Base-by-base conservation (phyloP, 2,113 vertebrate species). In the Phaetusa simplex region DNA sequence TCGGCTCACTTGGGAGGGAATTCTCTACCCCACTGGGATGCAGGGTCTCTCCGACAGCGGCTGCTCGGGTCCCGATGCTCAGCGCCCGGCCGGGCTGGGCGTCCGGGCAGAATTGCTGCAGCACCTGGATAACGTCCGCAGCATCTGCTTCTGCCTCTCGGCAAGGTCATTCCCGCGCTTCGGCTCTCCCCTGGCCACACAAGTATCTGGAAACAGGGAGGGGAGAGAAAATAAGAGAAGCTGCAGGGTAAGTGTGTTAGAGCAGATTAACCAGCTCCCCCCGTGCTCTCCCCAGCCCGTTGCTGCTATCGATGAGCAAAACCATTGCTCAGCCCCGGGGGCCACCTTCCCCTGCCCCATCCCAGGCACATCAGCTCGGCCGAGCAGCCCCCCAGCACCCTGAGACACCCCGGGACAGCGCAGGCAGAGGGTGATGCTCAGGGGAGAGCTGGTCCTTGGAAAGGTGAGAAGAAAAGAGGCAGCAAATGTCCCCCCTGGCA, bases 141-240 rank as follows among this genome's bases (percentile, higher is more conserved):
- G 81, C 50, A 5, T 72, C 52, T 43, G 32, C 66, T 90, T 56
- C 74, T 90, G 49, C 69, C 86, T 90, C 78, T 82, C 0, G 0
- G 53, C 43, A 27, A 56, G 58, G 71, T 38, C 88, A 23, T 29
- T 38, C 72, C 76, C 0, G 0, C 61, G 71, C 19, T 83, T 40
- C 7, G 1, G 53, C 24, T 73, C 34, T 42, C 5, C 34, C 79
- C 20, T 10, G 15, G 74, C 77, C 62, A 50, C 4, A 2, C 53
- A 49, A 76, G 62, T 43, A 17, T 82, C 95, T 97, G 81, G 82
- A 78, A 59, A 88, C n/a, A 96, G 45, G 47, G 59, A 90, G 21
- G n/a, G 72, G 74, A 90, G 50, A 94, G 64, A 86, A 81, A 73
- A 86, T 6, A 24, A 64, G 45, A 40, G 45, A 49, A 71, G 20